Base-by-base conservation (phyloP, 2,797 vertebrate species). In the Lindbergichthys nudifrons region DNA sequence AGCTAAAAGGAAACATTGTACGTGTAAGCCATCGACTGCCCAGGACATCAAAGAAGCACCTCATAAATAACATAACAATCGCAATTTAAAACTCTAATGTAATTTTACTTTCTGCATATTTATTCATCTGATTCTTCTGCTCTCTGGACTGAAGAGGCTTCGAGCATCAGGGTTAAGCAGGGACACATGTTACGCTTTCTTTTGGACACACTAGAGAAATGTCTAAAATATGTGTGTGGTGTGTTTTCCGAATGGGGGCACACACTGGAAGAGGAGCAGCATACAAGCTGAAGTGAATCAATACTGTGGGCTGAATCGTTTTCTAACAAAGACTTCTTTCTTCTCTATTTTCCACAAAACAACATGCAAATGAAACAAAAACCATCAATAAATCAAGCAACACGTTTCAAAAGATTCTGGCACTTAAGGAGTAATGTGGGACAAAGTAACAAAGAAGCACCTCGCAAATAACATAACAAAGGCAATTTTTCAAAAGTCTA, bases 151-250 rank as follows among this genome's bases (percentile, higher is more conserved):
- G 7, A 64, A 36, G 10, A 15, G 39, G 14, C 10, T 65, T 63
- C 11, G 15, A 59, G 39, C 52, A 50, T 66, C 61, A 53, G 39
- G 62, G 65, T 80, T 59, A 82, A 65, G 6, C 32, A 43, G 60
- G 47, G 69, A 79, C 60, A 64, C 13, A 58, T 65, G 54, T 66
- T 30, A 58, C 39, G 42, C 57, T 69, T 47, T 10, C 18, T 72
- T 63, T 36, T 41, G 64, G 67, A 66, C 62, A 47, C 41, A 65
- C 19, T n/a, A 32, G 30, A 73, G 42, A 72, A 54, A 64, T 36
- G 39, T 75, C 64, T 72, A 32, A 73, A 57, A 82, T 83, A 75
- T 61, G 43, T 76, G 71, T 30, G 71, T 30, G 65, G 70, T 75
- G 53, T 60, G 67, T 75, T 81, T 74, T 42, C 42, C 77, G 76